Base-by-base conservation (phyloP, 2,113 vertebrate genomes). In the Trichechus manatus region DNA sequence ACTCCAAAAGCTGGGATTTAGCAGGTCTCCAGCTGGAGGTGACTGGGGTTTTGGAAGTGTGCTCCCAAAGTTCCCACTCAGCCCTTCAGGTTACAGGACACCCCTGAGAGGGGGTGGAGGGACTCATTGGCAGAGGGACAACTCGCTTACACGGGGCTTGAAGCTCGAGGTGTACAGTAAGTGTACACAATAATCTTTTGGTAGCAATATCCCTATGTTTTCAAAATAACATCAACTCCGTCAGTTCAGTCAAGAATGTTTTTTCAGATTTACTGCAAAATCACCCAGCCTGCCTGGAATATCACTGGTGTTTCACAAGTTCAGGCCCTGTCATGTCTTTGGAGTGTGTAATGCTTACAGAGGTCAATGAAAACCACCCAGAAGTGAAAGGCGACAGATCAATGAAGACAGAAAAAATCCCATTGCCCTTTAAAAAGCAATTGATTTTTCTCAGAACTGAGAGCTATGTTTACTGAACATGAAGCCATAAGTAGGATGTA, bases 401-500 rank as follows among this genome's bases (percentile, higher is more conserved):
- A 27, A 61, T 3, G 9, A 29, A 79, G 39, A 20, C 53, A 96
- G n/a, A 56, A 68, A 63, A 84, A 91, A 64, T 77, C 79, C 72
- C 79, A 36, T 20, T 68, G 87, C 68, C 56, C 82, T 93, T 94
- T 82, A 96, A 93, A 95, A 91, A 89, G 82, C 25, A 63, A 79
- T 75, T 91, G 74, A 22, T 82, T 92, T 92, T 95, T 74, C 42
- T 84, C 74, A 75, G 82, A 94, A 89, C 39, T 17, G 33, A 93
- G 83, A 75, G 39, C 29, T 84, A 3, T 36, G 56, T 89, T 96
- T 94, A 85, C 90, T 44, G 85, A 96, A 90, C 63, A 64, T 23
- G 61, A 96, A 70, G 74, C n/a, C 15, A 89, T 59, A 82, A 90
- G 66, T 64, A 93, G 87, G 75, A 95, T 94, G 91, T 59, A 92